phyloP scores from a whole-genome alignment of 2,797 vertebrate genomes.

The Peromyscus nudipes region DNA sequence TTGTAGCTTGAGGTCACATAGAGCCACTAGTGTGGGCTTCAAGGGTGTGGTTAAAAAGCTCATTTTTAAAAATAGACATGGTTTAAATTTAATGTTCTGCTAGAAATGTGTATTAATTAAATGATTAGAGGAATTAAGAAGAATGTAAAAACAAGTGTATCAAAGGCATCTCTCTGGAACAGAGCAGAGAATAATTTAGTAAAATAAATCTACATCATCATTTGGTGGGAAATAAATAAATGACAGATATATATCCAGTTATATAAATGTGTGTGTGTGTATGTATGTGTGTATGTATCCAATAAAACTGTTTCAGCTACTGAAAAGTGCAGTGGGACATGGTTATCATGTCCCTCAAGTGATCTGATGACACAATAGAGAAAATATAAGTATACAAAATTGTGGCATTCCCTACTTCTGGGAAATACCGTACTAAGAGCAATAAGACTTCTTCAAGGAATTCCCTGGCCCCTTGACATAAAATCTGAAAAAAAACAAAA shows the following conservation, averaged over 20 bases:
- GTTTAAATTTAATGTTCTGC: slow-evolving; percentile 3
- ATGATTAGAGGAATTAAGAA: neutral
- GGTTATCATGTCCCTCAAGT: neutral
- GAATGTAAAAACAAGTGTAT: neutral
- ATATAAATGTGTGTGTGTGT: neutral
- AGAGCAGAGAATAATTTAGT: neutral
- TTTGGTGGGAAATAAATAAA: neutral
- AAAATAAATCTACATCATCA: neutral
- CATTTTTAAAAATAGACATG: neutral
- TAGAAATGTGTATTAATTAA: slow-evolving; percentile 1
- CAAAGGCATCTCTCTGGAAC: neutral
- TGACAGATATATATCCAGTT: neutral
- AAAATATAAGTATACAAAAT: neutral
- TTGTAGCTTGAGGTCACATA: neutral
- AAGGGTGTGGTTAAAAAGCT: neutral
- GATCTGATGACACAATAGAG: neutral
- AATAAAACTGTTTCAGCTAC: neutral
- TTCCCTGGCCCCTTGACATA: neutral
- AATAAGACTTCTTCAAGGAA: neutral
- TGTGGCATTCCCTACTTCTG: neutral
- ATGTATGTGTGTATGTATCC: neutral
- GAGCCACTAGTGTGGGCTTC: neutral
- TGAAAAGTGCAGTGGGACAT: neutral
- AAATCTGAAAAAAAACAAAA: neutral
- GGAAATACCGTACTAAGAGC: neutral